These are phyloP conservation scores for Pelecanoides urinatrix DNA, from an alignment of 2,113 vertebrate species.

Conservation along the genomic window DNA sequence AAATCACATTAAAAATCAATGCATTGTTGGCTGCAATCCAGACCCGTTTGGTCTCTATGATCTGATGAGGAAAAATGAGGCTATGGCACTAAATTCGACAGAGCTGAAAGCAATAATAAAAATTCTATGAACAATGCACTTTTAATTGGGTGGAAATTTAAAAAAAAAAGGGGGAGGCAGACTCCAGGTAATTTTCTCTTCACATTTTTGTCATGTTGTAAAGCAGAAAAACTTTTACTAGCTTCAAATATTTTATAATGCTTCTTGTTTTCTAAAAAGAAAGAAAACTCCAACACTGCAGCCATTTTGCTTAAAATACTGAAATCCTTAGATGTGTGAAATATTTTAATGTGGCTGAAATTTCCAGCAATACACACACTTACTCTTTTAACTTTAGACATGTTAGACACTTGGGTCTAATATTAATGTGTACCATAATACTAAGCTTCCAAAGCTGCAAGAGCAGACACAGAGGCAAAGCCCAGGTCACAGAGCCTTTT, in stretches of 20 bases:
- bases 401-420: not conserved
- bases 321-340: not conserved
- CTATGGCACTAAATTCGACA: not conserved
- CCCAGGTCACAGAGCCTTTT: not conserved
- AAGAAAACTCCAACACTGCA: not conserved
- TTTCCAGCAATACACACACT: not conserved
- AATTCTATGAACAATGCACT: not conserved
- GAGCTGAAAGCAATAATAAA: not conserved
- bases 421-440: not conserved
- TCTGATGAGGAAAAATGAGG: not conserved
- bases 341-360: not conserved
- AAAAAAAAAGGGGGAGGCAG: fast-evolving
- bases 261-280: not conserved
- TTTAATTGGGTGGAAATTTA: not conserved
- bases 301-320: not conserved
- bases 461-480: not conserved
- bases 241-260: not conserved
- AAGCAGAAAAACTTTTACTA: not conserved
- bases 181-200: not conserved
- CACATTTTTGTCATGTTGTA: not conserved
- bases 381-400: not conserved
- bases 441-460: not conserved
- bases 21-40: not conserved
- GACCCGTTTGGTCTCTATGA: not conserved
- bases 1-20: not conserved